Evolutionary conservation across 2,797 vertebrate species (phyloP), one percentile per base, ranked within the genome.

Genomic region (Alauda arvensis): DNA sequence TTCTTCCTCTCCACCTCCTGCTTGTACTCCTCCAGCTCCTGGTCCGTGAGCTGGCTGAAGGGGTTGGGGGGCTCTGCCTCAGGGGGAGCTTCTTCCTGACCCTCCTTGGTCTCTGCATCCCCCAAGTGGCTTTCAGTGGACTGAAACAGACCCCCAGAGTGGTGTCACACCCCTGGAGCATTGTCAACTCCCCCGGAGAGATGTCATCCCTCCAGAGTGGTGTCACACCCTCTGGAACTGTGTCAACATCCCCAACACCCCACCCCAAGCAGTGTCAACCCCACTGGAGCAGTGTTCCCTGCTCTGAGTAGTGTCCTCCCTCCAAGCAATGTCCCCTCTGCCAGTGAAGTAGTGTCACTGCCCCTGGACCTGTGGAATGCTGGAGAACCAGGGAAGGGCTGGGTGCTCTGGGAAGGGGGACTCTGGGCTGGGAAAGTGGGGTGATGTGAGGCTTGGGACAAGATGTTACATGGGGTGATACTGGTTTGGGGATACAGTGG

Each of bases 1-100:
- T 98, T 98, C 93, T 99, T 99, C 95, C 97, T 98, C 95, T 99
- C 98, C 95, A 99, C 99, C 89, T 99, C 99, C 88, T 98, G 98
- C 95, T 97, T 98, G 90, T 99, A 99, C 62, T 99, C 99, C 77
- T 99, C 99, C 95, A 99, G 96, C 96, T 98, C 99, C 96, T 98
- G 98, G 96, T 99, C 99, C 0, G 99, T 99, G 85, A 99, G 98
- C 91, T 99, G 97, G 92, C 98, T 99, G 93, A 99, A 99, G 52
- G 99, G 99, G 91, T 99, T 99, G 0, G 98, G 98, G 13, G 98
- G 96, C 94, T 99, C 98, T 1, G 98, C 97, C 70, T 98, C 98
- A 0, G 95, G 89, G 25, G 98, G 95, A 34, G 82, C 94, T 6
- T 97, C 97, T 49, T 93, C 94, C 66, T 24, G 76, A 0, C 93